Percentiles rank a stretch among this genome's conserved stretches.
Conservation (phyloP, 2,113 vertebrate species). For the Rattus norvegicus region DNA sequence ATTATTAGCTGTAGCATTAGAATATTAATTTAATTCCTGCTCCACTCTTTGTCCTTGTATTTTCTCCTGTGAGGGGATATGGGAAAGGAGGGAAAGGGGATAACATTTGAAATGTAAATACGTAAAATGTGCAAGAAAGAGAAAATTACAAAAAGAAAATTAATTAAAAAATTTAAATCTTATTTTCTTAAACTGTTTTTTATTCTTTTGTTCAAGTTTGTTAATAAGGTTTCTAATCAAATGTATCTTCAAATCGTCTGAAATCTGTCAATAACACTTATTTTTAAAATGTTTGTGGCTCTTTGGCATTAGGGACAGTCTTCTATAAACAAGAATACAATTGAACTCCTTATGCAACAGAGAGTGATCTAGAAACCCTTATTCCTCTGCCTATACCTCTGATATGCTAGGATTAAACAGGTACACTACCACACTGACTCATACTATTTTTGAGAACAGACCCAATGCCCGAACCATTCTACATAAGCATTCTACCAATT, state of each 20-base stretch:
- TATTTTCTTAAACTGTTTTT: neutral
- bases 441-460: neutral
- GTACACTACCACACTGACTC: too few relatives aligned
- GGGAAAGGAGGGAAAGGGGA: too few relatives aligned
- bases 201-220: neutral
- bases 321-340: neutral
- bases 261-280: neutral
- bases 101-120: too few relatives aligned
- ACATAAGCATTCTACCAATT: neutral
- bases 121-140: too few relatives aligned
- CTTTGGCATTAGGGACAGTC: neutral
- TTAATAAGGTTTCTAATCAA: neutral
- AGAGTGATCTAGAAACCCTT: neutral
- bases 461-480: neutral
- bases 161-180: neutral
- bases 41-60: too few relatives aligned
- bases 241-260: neutral
- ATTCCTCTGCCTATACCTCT: neutral
- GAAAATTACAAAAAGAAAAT: too few relatives aligned
- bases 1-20: neutral
- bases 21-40: conserved; percentile 11
- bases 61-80: too few relatives aligned
- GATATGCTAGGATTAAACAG: neutral
- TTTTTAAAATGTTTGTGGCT: neutral
- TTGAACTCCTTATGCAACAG: neutral